These are phyloP conservation scores for Ruditapes philippinarum DNA, from an alignment of 1,140 invertebrate species.

Conservation along the genomic window DNA sequence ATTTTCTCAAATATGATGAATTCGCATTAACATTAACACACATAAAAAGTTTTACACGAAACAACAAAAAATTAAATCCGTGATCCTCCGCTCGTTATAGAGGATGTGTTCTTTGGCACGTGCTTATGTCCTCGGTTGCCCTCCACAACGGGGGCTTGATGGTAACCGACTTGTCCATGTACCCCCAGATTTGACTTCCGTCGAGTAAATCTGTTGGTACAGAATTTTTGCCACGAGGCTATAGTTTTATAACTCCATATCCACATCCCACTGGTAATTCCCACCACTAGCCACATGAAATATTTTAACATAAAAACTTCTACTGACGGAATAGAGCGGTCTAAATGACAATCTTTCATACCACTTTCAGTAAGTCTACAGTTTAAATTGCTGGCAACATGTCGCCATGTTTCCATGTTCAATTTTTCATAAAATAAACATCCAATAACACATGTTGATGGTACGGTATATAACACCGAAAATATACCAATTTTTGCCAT, in stretches of 20 bases:
- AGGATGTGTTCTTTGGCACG: slow-evolving; percentile 74
- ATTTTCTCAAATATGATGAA: slow-evolving; percentile 10
- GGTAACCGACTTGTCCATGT: slow-evolving; percentile 74
- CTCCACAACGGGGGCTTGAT: slow-evolving; percentile 81
- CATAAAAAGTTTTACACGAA: not conserved
- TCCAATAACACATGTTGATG: slow-evolving; percentile 96
- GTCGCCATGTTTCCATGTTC: slow-evolving; percentile 81
- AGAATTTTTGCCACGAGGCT: slow-evolving; percentile 85
- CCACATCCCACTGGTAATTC: slow-evolving; percentile 88
- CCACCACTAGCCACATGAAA: slow-evolving; percentile 88
- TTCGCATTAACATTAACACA: not conserved
- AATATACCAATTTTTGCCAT: slow-evolving; percentile 99
- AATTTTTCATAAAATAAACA: slow-evolving; percentile 96
- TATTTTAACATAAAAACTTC: slow-evolving; percentile 90
- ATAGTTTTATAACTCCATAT: slow-evolving; percentile 86
- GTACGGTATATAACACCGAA: slow-evolving; percentile 97
- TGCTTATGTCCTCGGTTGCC: slow-evolving; percentile 78
- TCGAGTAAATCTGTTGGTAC: slow-evolving; percentile 78
- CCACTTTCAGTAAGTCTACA: slow-evolving; percentile 52
- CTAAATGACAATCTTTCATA: slow-evolving; percentile 81
- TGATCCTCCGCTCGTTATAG: slow-evolving; percentile 34
- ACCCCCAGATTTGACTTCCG: slow-evolving; percentile 77
- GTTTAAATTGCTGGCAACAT: slow-evolving; percentile 73
- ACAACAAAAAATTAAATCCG: slow-evolving; percentile 29
- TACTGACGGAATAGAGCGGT: slow-evolving; percentile 85